Evolutionary conservation across 2,797 vertebrate species (phyloP).

Genomic region (Parauchenoglanis ngamensis): DNA sequence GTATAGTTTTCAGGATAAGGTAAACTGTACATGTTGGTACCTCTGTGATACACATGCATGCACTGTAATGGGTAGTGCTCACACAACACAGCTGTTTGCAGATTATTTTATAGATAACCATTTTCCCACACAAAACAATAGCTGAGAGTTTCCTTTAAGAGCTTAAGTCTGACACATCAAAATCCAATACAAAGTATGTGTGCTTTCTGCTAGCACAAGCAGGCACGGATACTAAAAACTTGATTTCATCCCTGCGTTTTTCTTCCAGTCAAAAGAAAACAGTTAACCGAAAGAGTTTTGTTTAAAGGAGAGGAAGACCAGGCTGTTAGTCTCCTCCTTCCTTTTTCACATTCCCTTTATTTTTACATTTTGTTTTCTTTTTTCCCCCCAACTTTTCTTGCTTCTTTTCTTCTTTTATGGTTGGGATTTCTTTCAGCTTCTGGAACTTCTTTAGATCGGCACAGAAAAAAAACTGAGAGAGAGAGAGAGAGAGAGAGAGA

Average conservation of each 20-base stretch:
- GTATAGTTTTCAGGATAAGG: not conserved
- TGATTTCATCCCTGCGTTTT: slow-evolving; percentile 9
- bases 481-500: not conserved
- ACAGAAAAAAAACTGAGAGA: slow-evolving; percentile 88
- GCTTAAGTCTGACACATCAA: not conserved
- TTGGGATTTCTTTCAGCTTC: slow-evolving; percentile 62
- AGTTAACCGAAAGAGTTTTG: not conserved
- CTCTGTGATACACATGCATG: not conserved
- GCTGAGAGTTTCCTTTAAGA: not conserved
- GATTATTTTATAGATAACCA: not conserved
- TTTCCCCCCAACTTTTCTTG: slow-evolving; percentile 45
- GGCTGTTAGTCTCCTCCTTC: slow-evolving; percentile 35
- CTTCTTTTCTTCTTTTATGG: slow-evolving; percentile 56
- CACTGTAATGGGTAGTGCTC: not conserved
- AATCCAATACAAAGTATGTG: not conserved
- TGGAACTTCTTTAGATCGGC: slow-evolving; percentile 86
- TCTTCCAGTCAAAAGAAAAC: not conserved
- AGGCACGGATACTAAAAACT: not conserved
- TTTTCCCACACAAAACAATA: not conserved
- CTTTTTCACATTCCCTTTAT: slow-evolving; percentile 53
- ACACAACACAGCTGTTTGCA: not conserved
- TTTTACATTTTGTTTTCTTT: slow-evolving; percentile 56
- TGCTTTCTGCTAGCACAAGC: not conserved
- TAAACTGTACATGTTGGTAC: not conserved
- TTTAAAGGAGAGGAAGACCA: not conserved